Percentiles rank a stretch among this genome's conserved stretches.
Conservation (phyloP, 2,113 vertebrate genomes). For the Thunnus thynnus region DNA sequence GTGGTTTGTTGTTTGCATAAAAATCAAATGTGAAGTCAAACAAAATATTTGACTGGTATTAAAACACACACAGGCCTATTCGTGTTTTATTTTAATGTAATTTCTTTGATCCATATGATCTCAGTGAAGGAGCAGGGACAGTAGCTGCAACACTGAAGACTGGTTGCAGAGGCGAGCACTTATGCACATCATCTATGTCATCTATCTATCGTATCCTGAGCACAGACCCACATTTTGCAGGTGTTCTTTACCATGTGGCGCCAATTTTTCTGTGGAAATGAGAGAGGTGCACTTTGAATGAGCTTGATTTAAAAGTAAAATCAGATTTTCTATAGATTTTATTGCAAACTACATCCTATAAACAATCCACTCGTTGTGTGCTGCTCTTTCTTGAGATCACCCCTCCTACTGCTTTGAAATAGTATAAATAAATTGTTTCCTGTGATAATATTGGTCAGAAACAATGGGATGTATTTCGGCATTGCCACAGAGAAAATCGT, state of each 20-base stretch:
- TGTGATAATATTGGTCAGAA: not conserved
- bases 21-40: conserved; percentile 35
- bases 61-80: conserved; percentile 5
- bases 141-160: not conserved
- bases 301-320: conserved; percentile 2
- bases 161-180: not conserved
- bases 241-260: not conserved
- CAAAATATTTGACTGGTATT: conserved; percentile 2
- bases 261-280: not conserved
- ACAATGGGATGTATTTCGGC: not conserved
- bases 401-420: not conserved
- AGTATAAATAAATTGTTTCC: not conserved
- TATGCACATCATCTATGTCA: not conserved
- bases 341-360: too few relatives aligned
- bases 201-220: not conserved
- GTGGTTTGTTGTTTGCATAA: conserved; percentile 45
- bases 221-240: conserved; percentile 3
- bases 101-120: not conserved
- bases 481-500: too few relatives aligned
- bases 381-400: not conserved
- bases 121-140: not conserved
- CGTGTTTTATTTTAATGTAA: not conserved
- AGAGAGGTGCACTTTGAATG: conserved; percentile 2
- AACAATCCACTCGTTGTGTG: too few relatives aligned
- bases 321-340: not conserved